phyloP scores from a whole-genome alignment of 1,140 invertebrate species.

The Drosophila azteca region DNA sequence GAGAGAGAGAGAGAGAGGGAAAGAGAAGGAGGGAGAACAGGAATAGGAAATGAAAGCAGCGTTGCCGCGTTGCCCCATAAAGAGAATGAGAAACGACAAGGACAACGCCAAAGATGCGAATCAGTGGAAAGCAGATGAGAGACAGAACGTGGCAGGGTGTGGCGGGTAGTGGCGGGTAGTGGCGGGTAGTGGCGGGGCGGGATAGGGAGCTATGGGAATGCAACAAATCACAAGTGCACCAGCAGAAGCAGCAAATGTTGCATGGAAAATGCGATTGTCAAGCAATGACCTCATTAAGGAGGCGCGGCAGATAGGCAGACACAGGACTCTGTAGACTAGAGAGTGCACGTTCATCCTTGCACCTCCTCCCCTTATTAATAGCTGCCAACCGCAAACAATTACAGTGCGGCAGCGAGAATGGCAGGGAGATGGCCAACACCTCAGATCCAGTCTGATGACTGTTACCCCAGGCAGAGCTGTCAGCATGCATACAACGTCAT shows the following conservation, averaged over 20 bases:
- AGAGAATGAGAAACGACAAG: conserved; percentile 26
- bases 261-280: conserved; percentile 79
- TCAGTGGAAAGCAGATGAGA: conserved; percentile 15
- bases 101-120: conserved; percentile 41
- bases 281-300: conserved; percentile 79
- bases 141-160: not conserved
- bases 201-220: conserved; percentile 32
- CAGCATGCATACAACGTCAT: conserved; percentile 70
- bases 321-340: conserved; percentile 7
- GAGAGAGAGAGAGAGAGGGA: conserved; percentile 52
- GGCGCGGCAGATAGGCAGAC: conserved; percentile 14
- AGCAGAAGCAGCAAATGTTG: conserved; percentile 63
- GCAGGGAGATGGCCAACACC: conserved; percentile 11
- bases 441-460: not conserved
- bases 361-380: conserved; percentile 29
- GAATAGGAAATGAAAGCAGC: conserved; percentile 45
- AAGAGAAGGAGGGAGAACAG: conserved; percentile 53
- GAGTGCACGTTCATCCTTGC: conserved; percentile 35
- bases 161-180: too few relatives aligned
- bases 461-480: conserved; percentile 60
- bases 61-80: conserved; percentile 31
- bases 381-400: conserved; percentile 65
- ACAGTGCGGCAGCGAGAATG: conserved; percentile 24
- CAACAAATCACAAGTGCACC: conserved; percentile 64
- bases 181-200: too few relatives aligned